These are phyloP conservation scores for Lottia gigantea DNA, from an alignment of 2,888 invertebrate species.

Conservation along the genomic window DNA sequence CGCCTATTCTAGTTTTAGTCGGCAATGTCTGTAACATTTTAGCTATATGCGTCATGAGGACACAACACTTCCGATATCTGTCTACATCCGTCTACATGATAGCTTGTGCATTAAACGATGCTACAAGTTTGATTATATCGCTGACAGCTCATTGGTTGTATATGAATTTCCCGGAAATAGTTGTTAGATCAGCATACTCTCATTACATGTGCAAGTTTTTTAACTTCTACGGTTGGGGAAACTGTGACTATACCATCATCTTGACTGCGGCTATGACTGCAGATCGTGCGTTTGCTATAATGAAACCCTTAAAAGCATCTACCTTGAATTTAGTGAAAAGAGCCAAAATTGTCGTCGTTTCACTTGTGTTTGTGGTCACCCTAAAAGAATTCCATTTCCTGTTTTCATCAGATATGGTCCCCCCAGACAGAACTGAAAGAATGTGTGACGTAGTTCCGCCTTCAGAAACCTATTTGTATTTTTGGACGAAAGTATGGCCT, in stretches of 20 bases:
- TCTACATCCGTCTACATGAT: slow-evolving; percentile 52
- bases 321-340: slow-evolving; percentile 38
- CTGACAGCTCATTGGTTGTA: slow-evolving; percentile 52
- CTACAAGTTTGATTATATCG: slow-evolving; percentile 39
- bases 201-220: slow-evolving; percentile 53
- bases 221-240: slow-evolving; percentile 53
- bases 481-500: slow-evolving; percentile 45
- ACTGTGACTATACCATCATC: slow-evolving; percentile 48
- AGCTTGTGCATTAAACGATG: slow-evolving; percentile 46
- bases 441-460: slow-evolving; percentile 23
- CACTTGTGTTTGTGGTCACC: slow-evolving; percentile 18
- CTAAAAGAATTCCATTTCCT: slow-evolving; percentile 29
- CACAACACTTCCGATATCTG: slow-evolving; percentile 44
- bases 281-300: slow-evolving; percentile 49
- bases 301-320: slow-evolving; percentile 41
- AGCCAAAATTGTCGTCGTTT: slow-evolving; percentile 25
- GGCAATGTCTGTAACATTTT: slow-evolving; percentile 47
- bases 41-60: slow-evolving; percentile 49
- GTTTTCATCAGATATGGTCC: slow-evolving; percentile 26
- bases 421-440: slow-evolving; percentile 21
- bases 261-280: slow-evolving; percentile 50
- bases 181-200: slow-evolving; percentile 32
- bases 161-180: slow-evolving; percentile 44
- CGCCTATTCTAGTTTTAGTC: slow-evolving; percentile 45
- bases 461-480: slow-evolving; percentile 28